Conservation (phyloP, 2,797 vertebrate genomes). For the Cynodonichthys magdalenae region DNA sequence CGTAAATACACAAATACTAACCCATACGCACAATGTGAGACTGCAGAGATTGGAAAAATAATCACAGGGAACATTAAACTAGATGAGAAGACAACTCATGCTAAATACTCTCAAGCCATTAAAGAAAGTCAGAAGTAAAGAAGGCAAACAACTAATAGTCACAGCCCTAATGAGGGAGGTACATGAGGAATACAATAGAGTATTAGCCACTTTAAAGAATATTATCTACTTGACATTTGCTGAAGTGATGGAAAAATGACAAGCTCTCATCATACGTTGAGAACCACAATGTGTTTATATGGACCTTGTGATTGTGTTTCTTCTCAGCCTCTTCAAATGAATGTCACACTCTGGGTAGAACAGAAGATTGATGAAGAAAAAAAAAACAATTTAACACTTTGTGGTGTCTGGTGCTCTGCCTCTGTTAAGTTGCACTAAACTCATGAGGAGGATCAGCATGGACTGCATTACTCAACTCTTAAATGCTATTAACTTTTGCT, state of each 20-base stretch:
- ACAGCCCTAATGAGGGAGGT: conserved; percentile 35
- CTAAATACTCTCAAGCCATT: conserved; percentile 22
- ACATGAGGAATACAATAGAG: conserved; percentile 25
- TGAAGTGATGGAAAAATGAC: conserved; percentile 35
- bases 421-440: neutral
- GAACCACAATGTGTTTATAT: conserved; percentile 17
- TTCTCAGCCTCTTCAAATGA: conserved; percentile 21
- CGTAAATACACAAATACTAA: neutral
- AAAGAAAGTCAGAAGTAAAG: conserved; percentile 24
- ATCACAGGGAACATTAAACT: conserved; percentile 30
- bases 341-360: conserved; percentile 6
- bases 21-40: neutral
- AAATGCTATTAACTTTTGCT: no score
- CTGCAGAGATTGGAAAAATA: conserved; percentile 18
- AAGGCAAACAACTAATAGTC: conserved; percentile 19
- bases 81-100: conserved; percentile 38
- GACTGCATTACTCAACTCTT: no score
- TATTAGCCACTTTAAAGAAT: conserved; percentile 34
- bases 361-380: conserved; percentile 16
- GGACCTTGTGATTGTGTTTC: conserved; percentile 26
- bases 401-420: no score
- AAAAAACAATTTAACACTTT: neutral
- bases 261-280: conserved; percentile 11
- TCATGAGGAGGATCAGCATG: no score
- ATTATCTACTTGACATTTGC: conserved; percentile 49